phyloP scores from a whole-genome alignment of 2,888 invertebrate species.

The Carcina quercana region DNA sequence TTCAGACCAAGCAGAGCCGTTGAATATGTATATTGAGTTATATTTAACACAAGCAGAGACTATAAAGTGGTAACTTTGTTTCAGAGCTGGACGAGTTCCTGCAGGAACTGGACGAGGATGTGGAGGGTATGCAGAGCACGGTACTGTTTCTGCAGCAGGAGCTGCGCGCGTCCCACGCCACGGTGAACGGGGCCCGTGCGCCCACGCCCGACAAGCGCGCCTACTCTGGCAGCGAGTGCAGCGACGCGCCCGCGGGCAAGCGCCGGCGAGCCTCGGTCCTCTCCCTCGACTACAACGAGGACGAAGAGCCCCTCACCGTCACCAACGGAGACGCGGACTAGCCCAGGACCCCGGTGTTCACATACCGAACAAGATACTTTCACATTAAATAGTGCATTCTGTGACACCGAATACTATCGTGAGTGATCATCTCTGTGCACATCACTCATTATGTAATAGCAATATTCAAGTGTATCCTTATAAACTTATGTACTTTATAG shows the following conservation, averaged over 20 bases:
- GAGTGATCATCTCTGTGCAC: slow-evolving; percentile 39
- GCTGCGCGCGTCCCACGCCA: slow-evolving; percentile 81
- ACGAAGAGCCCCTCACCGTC: slow-evolving; percentile 81
- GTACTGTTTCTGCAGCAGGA: slow-evolving; percentile 96
- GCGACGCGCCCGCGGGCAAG: slow-evolving; percentile 74
- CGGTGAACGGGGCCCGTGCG: slow-evolving; percentile 50
- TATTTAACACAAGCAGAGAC: too few species aligned
- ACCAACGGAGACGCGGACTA: slow-evolving; percentile 79
- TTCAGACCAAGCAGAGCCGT: too few species aligned
- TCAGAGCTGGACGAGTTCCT: slow-evolving; percentile 96
- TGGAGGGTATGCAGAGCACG: slow-evolving; percentile 99
- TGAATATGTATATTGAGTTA: too few species aligned
- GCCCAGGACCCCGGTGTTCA: slow-evolving; percentile 41
- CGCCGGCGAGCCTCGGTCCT: slow-evolving; percentile 81
- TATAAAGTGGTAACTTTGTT: slow-evolving; percentile 26
- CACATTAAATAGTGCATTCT: slow-evolving; percentile 45
- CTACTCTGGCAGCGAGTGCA: slow-evolving; percentile 57
- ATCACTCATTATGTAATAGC: slow-evolving; percentile 43
- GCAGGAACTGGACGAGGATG: slow-evolving; percentile 96
- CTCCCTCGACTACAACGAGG: slow-evolving; percentile 83
- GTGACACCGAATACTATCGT: slow-evolving; percentile 38
- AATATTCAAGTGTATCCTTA: slow-evolving; percentile 48
- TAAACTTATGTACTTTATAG: slow-evolving; percentile 60
- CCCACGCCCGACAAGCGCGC: slow-evolving; percentile 55
- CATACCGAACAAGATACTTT: slow-evolving; percentile 37